phyloP scores from a whole-genome alignment of 1,140 invertebrate genomes.

The Teleopsis dalmanni region DNA sequence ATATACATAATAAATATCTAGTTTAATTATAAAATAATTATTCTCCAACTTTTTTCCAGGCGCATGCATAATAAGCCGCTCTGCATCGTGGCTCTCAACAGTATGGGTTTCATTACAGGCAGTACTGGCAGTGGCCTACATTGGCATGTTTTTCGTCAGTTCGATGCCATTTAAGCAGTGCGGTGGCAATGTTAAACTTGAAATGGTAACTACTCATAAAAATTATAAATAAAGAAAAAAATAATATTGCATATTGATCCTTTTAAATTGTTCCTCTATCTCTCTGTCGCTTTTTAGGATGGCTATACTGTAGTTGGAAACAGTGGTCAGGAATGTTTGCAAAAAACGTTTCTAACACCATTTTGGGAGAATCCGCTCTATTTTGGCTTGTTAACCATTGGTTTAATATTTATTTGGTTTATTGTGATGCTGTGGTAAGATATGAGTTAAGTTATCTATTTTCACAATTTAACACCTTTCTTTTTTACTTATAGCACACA shows the following conservation, averaged over 20 bases:
- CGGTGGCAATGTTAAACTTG: constrained; percentile 26
- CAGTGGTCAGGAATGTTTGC: constrained; percentile 36
- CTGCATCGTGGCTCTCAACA: constrained; percentile 40
- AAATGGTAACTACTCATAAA: constrained; percentile 18
- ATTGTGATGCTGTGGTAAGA: constrained; percentile 42
- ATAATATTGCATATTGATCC: not conserved
- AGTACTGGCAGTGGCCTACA: constrained; percentile 36
- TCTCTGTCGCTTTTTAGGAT: constrained; percentile 15
- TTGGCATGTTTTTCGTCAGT: constrained; percentile 36
- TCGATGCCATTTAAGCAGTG: constrained; percentile 37
- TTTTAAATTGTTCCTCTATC: not conserved
- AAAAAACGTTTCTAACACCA: constrained; percentile 40
- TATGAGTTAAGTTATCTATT: not conserved
- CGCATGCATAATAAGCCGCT: constrained; percentile 40
- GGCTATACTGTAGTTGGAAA: constrained; percentile 29
- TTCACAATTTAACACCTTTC: not conserved
- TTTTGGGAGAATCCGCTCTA: constrained; percentile 40
- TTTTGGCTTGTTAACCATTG: constrained; percentile 37
- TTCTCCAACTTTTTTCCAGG: constrained; percentile 17
- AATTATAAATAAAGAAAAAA: too few relatives aligned
- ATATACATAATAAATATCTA: too few relatives aligned
- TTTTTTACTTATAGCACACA: constrained; percentile 27
- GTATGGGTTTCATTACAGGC: constrained; percentile 43
- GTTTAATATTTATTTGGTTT: constrained; percentile 38
- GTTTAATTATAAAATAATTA: not conserved